Evolutionary conservation across 2,888 invertebrate genomes (phyloP).

Genomic region (Noctua janthe): DNA sequence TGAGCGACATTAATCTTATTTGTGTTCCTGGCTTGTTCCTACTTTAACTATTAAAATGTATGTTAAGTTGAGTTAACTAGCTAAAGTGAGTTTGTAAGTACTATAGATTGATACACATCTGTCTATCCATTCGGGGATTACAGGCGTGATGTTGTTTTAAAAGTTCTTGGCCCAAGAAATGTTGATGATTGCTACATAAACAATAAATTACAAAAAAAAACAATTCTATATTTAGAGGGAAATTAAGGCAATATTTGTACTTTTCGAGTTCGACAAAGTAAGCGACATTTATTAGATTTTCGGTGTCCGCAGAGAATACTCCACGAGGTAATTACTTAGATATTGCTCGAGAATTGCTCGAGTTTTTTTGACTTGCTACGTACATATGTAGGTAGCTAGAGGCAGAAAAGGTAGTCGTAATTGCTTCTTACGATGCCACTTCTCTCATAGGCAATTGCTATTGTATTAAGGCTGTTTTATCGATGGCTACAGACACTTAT

Average conservation of each 20-base stretch:
- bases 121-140: neutral
- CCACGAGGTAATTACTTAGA: slow-evolving; percentile 49
- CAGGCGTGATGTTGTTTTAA: neutral
- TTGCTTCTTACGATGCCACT: slow-evolving; percentile 58
- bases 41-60: neutral
- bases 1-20: slow-evolving; percentile 41
- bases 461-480: neutral
- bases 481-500: slow-evolving; percentile 16
- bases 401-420: slow-evolving; percentile 40
- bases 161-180: neutral
- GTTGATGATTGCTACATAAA: neutral
- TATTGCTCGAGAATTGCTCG: slow-evolving; percentile 37
- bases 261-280: slow-evolving; percentile 36
- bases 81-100: too few species aligned
- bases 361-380: slow-evolving; percentile 42
- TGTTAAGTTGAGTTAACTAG: neutral
- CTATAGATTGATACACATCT: neutral
- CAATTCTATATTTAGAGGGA: slow-evolving; percentile 4
- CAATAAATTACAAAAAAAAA: slow-evolving; percentile 13
- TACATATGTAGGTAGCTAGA: slow-evolving; percentile 12
- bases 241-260: slow-evolving; percentile 45
- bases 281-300: slow-evolving; percentile 46
- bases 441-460: slow-evolving; percentile 35
- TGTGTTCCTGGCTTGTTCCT: neutral
- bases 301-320: slow-evolving; percentile 46